Evolutionary conservation across 92 coral and sea anemone genomes (phyloP), one percentile per base, ranked within the genome.

Genomic region (Virgularia gustaviana): DNA sequence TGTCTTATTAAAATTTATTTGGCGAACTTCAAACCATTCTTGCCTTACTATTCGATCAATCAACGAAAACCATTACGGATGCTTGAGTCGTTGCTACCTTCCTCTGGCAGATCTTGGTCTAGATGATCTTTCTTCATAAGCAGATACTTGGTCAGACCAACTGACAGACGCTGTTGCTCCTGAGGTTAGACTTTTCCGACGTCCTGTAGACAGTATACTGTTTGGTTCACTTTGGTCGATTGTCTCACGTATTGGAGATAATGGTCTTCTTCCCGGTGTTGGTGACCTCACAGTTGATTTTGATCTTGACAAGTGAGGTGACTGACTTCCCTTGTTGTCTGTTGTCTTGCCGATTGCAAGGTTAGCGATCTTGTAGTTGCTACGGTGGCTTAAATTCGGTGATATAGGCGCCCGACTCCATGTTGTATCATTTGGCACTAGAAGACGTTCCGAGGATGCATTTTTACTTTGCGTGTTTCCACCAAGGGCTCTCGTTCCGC

Each of bases 301-400:
- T 6, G 88, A 82, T 9, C 75, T 37, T 24, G 80, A 59, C 25
- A 72, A 41, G 22, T 68, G 55, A 10, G 75, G 61, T 55, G 51
- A 68, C 54, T 63, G 80, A 27, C 72, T 43, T 41, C 53, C 73
- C 39, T 59, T 29, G 41, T 81, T 70, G 79, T 89, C 96, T 56
- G 88, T 81, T 63, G 81, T 76, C 79, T 92, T 89, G 3, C 99
- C 99, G 42, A 94, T 94, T 47, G 90, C 96, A 72, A 94, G 81
- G 77, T 87, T 94, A 36, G 99, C 99, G 16, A 94, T 96, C 75
- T 94, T 94, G 78, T 94, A 94, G 72, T 94, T 88, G 7, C 91
- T 82, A 34, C 88, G 96, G 63, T 90, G 89, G 64, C 95, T 90
- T 31, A 79, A 85, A 35, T 83, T 73, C 12, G 78, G 75, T 4